Conservation (phyloP, 2,797 vertebrate species). For the Hydrophis major region DNA sequence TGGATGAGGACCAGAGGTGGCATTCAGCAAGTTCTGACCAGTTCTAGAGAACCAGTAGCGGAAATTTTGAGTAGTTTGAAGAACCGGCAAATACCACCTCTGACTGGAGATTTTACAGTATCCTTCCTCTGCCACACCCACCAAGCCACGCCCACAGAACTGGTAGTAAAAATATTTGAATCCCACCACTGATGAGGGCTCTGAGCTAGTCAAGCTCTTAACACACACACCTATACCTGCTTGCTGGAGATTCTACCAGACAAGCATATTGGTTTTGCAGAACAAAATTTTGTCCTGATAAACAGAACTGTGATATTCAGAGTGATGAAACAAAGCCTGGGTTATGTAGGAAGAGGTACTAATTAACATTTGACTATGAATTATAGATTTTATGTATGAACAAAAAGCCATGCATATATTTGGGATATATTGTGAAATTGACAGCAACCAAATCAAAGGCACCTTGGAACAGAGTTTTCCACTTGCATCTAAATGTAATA, state of each 20-base stretch:
- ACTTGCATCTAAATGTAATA: background rate
- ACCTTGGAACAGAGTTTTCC: background rate
- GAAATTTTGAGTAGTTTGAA: no score
- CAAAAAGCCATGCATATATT: background rate
- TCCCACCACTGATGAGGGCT: background rate
- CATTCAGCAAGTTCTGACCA: no score
- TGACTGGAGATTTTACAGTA: no score
- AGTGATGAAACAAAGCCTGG: background rate
- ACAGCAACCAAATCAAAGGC: background rate
- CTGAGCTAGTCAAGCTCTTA: background rate
- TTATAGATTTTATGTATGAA: background rate
- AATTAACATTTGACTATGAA: background rate
- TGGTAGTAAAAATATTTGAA: no score
- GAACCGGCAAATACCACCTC: no score
- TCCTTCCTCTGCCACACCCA: no score
- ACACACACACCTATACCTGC: accelerated
- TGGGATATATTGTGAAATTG: background rate
- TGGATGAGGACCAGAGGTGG: no score
- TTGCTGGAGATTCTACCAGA: background rate
- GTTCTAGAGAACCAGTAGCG: no score
- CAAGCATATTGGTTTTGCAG: background rate
- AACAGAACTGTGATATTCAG: background rate
- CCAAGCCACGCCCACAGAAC: no score
- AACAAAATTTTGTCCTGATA: background rate
- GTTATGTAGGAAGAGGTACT: background rate